These are phyloP conservation scores for Leptothorax acervorum DNA, from an alignment of 2,888 invertebrate species.

Conservation along the genomic window DNA sequence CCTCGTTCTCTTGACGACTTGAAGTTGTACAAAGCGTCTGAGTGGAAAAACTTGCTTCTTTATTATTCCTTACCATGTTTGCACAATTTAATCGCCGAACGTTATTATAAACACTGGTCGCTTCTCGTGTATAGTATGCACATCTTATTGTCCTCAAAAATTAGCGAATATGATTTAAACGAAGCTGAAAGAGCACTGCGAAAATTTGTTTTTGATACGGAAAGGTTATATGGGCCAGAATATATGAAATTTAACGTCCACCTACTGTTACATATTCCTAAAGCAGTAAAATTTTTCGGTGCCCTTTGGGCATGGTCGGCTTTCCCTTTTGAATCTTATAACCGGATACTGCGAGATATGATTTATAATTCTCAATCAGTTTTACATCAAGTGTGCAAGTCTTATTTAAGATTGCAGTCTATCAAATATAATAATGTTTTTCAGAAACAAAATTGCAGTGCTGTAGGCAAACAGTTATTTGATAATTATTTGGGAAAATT, in stretches of 20 bases:
- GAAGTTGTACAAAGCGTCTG: too few species aligned
- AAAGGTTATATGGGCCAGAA: background rate
- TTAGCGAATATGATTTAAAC: background rate
- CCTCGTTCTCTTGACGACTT: too few species aligned
- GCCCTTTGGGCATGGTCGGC: background rate
- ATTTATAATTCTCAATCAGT: background rate
- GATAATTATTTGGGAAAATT: background rate
- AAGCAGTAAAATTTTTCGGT: background rate
- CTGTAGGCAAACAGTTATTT: constrained; percentile 1
- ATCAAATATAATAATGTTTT: background rate
- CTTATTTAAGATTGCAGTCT: background rate
- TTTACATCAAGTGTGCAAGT: background rate
- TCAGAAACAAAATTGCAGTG: background rate
- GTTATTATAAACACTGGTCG: background rate
- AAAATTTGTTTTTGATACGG: background rate
- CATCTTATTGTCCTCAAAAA: background rate
- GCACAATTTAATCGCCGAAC: too few species aligned
- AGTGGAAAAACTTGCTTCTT: too few species aligned
- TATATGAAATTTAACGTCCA: background rate
- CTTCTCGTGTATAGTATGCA: background rate
- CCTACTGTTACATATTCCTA: background rate
- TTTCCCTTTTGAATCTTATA: background rate
- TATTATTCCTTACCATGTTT: too few species aligned
- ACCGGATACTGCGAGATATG: background rate
- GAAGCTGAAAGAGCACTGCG: background rate